Percentiles rank a stretch among this genome's conserved stretches.
These are phyloP conservation scores for Dryas iulia DNA, from an alignment of 1,140 invertebrate genomes.

Conservation along the genomic window DNA sequence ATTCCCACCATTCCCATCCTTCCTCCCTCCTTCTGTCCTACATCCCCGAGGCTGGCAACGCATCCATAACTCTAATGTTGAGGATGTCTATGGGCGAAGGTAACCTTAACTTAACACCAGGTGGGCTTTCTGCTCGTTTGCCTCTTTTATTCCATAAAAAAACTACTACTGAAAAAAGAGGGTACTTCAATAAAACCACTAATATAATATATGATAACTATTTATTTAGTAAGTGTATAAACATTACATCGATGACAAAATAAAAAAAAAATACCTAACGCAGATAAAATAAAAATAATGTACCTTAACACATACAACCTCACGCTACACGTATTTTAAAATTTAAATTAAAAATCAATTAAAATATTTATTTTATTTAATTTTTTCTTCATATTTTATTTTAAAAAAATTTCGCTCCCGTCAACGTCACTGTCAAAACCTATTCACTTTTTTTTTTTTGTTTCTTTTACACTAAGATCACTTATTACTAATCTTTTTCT, in stretches of 20 bases:
- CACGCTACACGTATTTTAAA: slow-evolving; percentile 68
- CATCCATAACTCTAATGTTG: too few species aligned
- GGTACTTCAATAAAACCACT: slow-evolving; percentile 61
- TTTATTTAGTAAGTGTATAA: slow-evolving; percentile 79
- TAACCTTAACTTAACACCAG: too few species aligned
- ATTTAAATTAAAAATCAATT: slow-evolving; percentile 53
- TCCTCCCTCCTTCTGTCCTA: too few species aligned
- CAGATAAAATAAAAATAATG: slow-evolving; percentile 65
- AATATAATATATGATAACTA: slow-evolving; percentile 77
- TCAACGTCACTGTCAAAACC: slow-evolving; percentile 37
- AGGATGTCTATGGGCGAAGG: too few species aligned
- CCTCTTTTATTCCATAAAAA: too few species aligned
- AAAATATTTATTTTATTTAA: slow-evolving; percentile 40
- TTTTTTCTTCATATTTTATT: slow-evolving; percentile 33
- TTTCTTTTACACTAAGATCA: slow-evolving; percentile 49
- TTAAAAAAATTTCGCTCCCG: slow-evolving; percentile 44
- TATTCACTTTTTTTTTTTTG: slow-evolving; percentile 40
- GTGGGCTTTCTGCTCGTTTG: too few species aligned
- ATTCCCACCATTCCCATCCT: too few species aligned
- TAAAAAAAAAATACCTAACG: slow-evolving; percentile 76
- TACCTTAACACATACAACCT: slow-evolving; percentile 72
- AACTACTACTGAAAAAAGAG: background rate
- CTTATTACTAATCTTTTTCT: slow-evolving; percentile 63
- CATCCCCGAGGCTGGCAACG: too few species aligned
- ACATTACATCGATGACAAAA: slow-evolving; percentile 74